These are phyloP conservation scores for Cynopterus sphinx DNA, from an alignment of 2,797 vertebrate species.

Conservation along the genomic window DNA sequence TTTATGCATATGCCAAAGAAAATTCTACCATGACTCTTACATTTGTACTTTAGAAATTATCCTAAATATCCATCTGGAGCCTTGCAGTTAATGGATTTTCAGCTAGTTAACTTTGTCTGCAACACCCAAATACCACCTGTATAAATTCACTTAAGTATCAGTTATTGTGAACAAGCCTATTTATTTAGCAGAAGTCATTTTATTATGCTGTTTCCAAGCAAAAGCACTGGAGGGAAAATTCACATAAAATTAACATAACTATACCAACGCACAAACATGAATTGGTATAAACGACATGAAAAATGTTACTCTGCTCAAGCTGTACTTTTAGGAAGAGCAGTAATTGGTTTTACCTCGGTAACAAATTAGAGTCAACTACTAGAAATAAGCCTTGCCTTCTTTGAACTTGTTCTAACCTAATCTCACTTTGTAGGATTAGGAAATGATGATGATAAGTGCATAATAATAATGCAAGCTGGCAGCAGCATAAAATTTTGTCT, in stretches of 20 bases:
- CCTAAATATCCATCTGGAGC: slow-evolving; percentile 67
- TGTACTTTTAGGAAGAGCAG: slow-evolving; percentile 53
- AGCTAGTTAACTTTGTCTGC: slow-evolving; percentile 61
- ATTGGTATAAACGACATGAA: slow-evolving; percentile 57
- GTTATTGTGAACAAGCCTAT: slow-evolving; percentile 49
- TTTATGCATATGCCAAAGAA: slow-evolving; percentile 53
- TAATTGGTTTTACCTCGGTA: slow-evolving; percentile 11
- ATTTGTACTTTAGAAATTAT: slow-evolving; percentile 71
- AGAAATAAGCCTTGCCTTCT: not conserved
- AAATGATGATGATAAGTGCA: slow-evolving; percentile 15
- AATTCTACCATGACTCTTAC: slow-evolving; percentile 66
- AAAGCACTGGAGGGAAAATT: slow-evolving; percentile 65
- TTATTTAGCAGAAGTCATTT: slow-evolving; percentile 68
- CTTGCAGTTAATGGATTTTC: slow-evolving; percentile 73
- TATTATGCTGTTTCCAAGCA: slow-evolving; percentile 56
- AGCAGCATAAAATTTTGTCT: not conserved
- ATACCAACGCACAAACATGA: slow-evolving; percentile 22
- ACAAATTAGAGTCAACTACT: not conserved
- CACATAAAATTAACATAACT: slow-evolving; percentile 62
- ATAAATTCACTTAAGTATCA: slow-evolving; percentile 63
- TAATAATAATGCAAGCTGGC: not conserved
- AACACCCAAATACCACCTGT: slow-evolving; percentile 53
- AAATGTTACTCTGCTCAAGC: slow-evolving; percentile 58
- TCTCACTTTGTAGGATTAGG: not conserved
- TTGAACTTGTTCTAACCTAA: slow-evolving; percentile 23